Evolutionary conservation across 2,888 invertebrate genomes (phyloP).

Genomic region (Argyra leucocephala): DNA sequence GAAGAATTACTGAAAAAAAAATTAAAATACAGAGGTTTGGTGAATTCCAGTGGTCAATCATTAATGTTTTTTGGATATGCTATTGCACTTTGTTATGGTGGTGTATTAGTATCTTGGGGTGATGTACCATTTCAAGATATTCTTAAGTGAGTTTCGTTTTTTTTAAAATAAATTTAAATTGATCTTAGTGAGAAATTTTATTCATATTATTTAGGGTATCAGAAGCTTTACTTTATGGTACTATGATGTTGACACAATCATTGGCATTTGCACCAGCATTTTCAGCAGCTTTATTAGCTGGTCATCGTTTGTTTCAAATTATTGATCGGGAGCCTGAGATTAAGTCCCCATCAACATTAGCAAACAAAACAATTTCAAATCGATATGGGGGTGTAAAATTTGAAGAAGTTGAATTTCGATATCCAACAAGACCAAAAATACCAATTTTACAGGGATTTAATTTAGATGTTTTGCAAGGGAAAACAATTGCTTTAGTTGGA

Average conservation of each 20-base stretch:
- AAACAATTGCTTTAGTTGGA: conserved; percentile 63
- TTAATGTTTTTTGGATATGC: conserved; percentile 64
- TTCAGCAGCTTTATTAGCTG: conserved; percentile 59
- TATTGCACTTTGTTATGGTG: conserved; percentile 60
- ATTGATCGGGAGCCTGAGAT: conserved; percentile 52
- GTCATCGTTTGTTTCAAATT: conserved; percentile 56
- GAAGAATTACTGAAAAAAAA: conserved; percentile 46
- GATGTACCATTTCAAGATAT: conserved; percentile 55
- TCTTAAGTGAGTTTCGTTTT: conserved; percentile 53
- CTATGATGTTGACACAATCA: conserved; percentile 67
- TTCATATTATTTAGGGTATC: conserved; percentile 50
- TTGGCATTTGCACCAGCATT: conserved; percentile 68
- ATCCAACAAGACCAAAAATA: conserved; percentile 67
- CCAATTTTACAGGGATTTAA: conserved; percentile 61
- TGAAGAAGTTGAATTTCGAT: conserved; percentile 60
- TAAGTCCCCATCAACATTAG: conserved; percentile 39
- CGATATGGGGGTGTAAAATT: conserved; percentile 43
- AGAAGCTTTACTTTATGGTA: conserved; percentile 63
- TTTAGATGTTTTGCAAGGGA: conserved; percentile 55
- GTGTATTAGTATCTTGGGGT: conserved; percentile 54
- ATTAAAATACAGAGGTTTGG: conserved; percentile 54
- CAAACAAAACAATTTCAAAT: conserved; percentile 25
- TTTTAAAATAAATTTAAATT: not conserved
- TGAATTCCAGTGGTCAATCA: conserved; percentile 60
- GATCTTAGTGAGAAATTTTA: not conserved